These are phyloP conservation scores for Diplolepis rosae DNA, from an alignment of 2,888 invertebrate genomes.

Conservation along the genomic window DNA sequence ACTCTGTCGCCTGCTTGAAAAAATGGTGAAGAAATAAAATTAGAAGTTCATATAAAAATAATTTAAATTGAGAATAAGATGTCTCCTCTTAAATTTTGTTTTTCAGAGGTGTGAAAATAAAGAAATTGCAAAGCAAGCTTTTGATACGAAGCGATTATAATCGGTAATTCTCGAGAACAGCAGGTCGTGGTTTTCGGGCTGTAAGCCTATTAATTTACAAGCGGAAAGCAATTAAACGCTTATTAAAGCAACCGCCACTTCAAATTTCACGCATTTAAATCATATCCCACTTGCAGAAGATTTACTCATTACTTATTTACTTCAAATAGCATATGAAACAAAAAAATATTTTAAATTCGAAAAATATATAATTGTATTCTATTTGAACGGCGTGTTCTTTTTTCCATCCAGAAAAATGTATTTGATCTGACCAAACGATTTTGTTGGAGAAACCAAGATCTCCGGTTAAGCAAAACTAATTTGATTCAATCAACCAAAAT, in stretches of 20 bases:
- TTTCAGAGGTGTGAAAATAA: not conserved
- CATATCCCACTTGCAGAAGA: not conserved
- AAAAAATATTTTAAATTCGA: too few relatives aligned
- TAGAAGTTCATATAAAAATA: too few relatives aligned
- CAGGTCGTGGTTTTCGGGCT: not conserved
- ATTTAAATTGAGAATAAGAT: not conserved
- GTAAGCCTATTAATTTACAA: constrained; percentile 19
- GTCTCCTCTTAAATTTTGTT: not conserved
- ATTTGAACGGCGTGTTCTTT: too few relatives aligned
- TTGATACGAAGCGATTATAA: not conserved
- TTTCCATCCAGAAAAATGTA: too few relatives aligned
- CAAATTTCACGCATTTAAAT: constrained; percentile 5
- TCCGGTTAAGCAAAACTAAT: too few relatives aligned
- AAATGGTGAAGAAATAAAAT: too few relatives aligned
- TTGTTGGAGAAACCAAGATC: too few relatives aligned
- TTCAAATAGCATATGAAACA: too few relatives aligned
- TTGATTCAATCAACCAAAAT: too few relatives aligned
- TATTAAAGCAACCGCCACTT: not conserved
- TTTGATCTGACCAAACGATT: too few relatives aligned
- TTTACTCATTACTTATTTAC: not conserved
- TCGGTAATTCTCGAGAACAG: constrained; percentile 17
- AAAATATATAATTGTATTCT: too few relatives aligned
- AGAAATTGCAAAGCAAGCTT: constrained; percentile 1
- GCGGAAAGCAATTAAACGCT: constrained; percentile 23
- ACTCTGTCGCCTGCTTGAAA: too few relatives aligned